phyloP scores from a whole-genome alignment of 2,113 vertebrate genomes.

The Dasyurus viverrinus region DNA sequence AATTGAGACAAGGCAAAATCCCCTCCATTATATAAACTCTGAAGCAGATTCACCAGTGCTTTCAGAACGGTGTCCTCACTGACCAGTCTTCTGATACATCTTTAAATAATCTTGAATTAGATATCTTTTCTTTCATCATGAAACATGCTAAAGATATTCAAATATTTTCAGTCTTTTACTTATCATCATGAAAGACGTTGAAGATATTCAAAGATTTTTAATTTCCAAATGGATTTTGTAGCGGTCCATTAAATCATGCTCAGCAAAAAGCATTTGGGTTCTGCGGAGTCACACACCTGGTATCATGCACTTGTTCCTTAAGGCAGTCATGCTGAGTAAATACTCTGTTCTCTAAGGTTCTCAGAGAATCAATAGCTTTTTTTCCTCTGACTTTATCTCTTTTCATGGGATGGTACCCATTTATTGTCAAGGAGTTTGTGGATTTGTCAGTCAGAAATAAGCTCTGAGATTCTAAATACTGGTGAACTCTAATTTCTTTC shows the following conservation, averaged over 20 bases:
- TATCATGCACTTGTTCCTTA: background rate
- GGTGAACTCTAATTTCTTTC: background rate
- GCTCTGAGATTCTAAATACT: background rate
- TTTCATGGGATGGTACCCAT: background rate
- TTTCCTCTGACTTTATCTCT: background rate
- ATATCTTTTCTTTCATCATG: slow-evolving; percentile 42
- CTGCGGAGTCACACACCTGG: background rate
- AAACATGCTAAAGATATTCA: slow-evolving; percentile 33
- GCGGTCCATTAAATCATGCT: background rate
- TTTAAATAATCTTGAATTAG: slow-evolving; percentile 35
- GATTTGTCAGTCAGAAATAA: background rate
- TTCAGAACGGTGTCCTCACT: background rate
- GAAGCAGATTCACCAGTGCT: background rate
- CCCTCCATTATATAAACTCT: background rate
- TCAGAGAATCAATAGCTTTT: background rate
- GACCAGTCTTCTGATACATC: background rate
- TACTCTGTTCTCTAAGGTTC: background rate
- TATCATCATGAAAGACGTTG: slow-evolving; percentile 27
- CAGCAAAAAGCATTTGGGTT: background rate
- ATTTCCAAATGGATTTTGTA: background rate
- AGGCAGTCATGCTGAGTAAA: background rate
- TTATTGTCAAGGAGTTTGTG: background rate
- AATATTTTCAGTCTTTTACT: slow-evolving; percentile 36
- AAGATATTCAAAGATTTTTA: background rate
- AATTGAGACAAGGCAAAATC: background rate